Evolutionary conservation across 2,888 invertebrate species (phyloP).

Genomic region (Perdita meconis): DNA sequence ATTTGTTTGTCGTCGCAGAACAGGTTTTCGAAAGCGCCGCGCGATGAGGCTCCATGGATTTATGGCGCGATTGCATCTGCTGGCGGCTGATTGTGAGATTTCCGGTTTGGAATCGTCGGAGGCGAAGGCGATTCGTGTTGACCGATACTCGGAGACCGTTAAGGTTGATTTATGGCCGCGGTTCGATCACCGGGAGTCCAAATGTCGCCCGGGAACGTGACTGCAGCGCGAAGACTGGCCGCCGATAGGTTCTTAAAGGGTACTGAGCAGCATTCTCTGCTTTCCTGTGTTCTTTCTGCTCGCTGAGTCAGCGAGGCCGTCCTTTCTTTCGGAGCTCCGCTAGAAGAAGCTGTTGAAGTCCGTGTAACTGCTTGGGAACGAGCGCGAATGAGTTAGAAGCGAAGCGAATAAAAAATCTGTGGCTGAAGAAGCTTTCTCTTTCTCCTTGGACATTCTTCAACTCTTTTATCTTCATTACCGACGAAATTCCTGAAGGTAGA

Average conservation of each 20-base stretch:
- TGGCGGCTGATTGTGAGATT: background rate
- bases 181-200: constrained; percentile 12
- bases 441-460: too few relatives aligned
- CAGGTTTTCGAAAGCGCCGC: background rate
- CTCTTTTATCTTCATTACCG: too few relatives aligned
- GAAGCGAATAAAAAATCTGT: too few relatives aligned
- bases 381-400: too few relatives aligned
- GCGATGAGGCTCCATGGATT: background rate
- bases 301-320: too few relatives aligned
- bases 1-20: background rate
- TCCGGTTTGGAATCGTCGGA: background rate
- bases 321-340: too few relatives aligned
- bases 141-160: background rate
- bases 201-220: constrained; percentile 33
- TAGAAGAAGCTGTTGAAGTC: too few relatives aligned
- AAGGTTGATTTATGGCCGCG: background rate
- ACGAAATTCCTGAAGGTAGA: too few relatives aligned
- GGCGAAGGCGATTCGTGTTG: background rate
- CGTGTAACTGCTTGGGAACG: too few relatives aligned
- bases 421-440: too few relatives aligned
- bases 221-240: background rate
- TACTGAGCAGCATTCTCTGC: constrained; percentile 11
- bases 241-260: background rate
- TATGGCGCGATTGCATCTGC: background rate
- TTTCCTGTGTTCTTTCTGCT: too few relatives aligned